Conservation (phyloP, 2,797 vertebrate species). For the Halcyon leucocephala region DNA sequence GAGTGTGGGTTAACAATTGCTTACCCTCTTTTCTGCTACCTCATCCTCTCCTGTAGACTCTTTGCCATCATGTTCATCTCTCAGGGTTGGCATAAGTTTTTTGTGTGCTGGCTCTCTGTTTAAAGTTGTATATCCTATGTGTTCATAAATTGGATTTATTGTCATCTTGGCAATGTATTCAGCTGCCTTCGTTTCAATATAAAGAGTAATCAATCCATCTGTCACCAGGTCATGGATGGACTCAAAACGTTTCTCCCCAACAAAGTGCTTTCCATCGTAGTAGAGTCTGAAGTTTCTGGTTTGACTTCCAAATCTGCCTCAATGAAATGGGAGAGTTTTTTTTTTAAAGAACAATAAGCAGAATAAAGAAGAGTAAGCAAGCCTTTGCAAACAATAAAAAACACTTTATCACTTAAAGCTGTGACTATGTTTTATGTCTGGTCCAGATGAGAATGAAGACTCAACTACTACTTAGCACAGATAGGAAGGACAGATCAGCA, state of each 20-base stretch:
- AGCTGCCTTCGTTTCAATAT: slow-evolving; percentile 92
- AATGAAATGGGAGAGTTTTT: slow-evolving; percentile 80
- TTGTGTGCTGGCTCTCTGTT: slow-evolving; percentile 94
- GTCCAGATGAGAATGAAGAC: slow-evolving; percentile 19
- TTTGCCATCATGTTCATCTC: slow-evolving; percentile 86
- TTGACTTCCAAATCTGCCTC: slow-evolving; percentile 95
- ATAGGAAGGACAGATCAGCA: slow-evolving; percentile 57
- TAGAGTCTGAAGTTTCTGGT: slow-evolving; percentile 99
- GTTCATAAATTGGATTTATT: slow-evolving; percentile 99
- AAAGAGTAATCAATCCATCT: slow-evolving; percentile 92
- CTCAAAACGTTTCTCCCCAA: slow-evolving; percentile 94
- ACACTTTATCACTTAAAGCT: slow-evolving; percentile 63
- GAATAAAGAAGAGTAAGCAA: slow-evolving; percentile 74
- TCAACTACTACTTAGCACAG: slow-evolving; percentile 44
- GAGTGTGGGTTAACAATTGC: slow-evolving; percentile 74
- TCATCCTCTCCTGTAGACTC: slow-evolving; percentile 84
- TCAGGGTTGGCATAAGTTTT: slow-evolving; percentile 86
- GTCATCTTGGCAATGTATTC: slow-evolving; percentile 96
- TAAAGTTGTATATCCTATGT: slow-evolving; percentile 98
- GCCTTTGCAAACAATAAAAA: slow-evolving; percentile 65
- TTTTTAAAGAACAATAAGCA: slow-evolving; percentile 77
- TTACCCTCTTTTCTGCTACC: slow-evolving; percentile 92
- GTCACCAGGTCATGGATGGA: slow-evolving; percentile 93
- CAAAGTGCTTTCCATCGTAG: slow-evolving; percentile 99
- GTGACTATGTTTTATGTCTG: slow-evolving; percentile 35